Base-by-base conservation (phyloP, 2,888 invertebrate species). In the Philonicus albiceps region DNA sequence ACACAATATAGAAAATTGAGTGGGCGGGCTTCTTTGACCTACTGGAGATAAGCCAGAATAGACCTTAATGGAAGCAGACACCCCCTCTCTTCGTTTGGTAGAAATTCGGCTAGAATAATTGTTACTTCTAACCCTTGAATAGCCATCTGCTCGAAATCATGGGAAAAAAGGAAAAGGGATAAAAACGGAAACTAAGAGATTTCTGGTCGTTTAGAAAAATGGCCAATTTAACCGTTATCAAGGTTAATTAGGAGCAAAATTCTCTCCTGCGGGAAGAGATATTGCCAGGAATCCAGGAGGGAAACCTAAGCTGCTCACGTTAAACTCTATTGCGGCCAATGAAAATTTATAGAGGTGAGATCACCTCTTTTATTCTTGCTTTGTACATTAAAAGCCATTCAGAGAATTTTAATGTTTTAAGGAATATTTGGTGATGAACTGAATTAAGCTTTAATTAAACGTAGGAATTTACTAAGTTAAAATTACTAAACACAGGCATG, bases 91-190 rank as follows among this genome's bases (percentile, higher is more conserved):
- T 4, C 30, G 34, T 16, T 55, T 16, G 19, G 64, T 64, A 0
- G 64, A 81, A 34, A 34, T 81, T 55, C 34, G 19, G 64, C 55
- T 34, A 34, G 16, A 64, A 81, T 81, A 81, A 80, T 81, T 81
- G 81, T 81, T 80, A 80, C 53, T 22, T 55, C 37, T 53, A 27
- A 30, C 55, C 81, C 55, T 81, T 81, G 30, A 80, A 31, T 5
- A 53, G 49, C 43, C n/a, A 16, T 27, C 78, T 43, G 78, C 22
- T 76, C 22, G 64, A 27, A 64, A 27, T 19, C 64, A 64, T 64
- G 22, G 64, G 40, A 43, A 49, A 5, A 49, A 8, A 22, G 64
- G 64, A 27, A 27, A 64, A 27, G 22, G 64, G 27, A 64, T 64
- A 64, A 64, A 64, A 64, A 64, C 27, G 22, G 22, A 11, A 8